Evolutionary conservation across 2,797 vertebrate genomes (phyloP), one percentile per base, ranked within the genome.

Genomic region (Rallus crepitans): DNA sequence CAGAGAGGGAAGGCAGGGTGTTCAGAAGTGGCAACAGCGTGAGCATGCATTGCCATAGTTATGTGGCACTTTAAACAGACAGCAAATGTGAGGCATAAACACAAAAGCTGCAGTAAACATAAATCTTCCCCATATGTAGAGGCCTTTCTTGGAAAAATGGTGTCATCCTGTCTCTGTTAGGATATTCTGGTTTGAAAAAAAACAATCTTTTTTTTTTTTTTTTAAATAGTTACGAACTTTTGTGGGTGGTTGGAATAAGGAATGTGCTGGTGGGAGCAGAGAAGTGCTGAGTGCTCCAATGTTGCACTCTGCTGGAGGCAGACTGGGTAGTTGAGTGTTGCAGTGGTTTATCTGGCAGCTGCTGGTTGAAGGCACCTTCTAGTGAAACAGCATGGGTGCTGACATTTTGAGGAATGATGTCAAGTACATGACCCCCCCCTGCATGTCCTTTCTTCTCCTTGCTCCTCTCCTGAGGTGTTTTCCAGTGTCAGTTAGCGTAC

Each of bases 261-360:
- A 55, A 47, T 45, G 8, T 39, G 37, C 39, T 87, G n/a, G 39
- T 85, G n/a, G 28, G 50, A 61, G 61, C 55, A 61, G 65, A 86
- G 47, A 23, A 79, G 40, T 2, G 18, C 40, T 57, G 6, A 6
- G 40, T 2, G 1, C 31, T 78, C 15, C 1, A 2, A 7, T 35
- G 11, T 69, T 63, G 42, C 19, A 9, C 11, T 82, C 37, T 35
- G 33, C 39, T 82, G 75, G 21, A 28, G 60, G 20, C 31, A 72
- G 56, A 61, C 12, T 0, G 0, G 30, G 25, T 45, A 56, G 24
- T 71, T 0, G 0, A 11, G 50, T 82, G 16, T 60, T 70, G 35
- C 25, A n/a, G 31, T 48, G 78, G 33, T n/a, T 82, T 72, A 25
- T 53, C 72, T 60, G 35, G 19, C 28, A 69, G 33, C 65, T 91